Evolutionary conservation across 2,113 vertebrate genomes (phyloP), one percentile per base, ranked within the genome.

Genomic region (Cavia aperea): DNA sequence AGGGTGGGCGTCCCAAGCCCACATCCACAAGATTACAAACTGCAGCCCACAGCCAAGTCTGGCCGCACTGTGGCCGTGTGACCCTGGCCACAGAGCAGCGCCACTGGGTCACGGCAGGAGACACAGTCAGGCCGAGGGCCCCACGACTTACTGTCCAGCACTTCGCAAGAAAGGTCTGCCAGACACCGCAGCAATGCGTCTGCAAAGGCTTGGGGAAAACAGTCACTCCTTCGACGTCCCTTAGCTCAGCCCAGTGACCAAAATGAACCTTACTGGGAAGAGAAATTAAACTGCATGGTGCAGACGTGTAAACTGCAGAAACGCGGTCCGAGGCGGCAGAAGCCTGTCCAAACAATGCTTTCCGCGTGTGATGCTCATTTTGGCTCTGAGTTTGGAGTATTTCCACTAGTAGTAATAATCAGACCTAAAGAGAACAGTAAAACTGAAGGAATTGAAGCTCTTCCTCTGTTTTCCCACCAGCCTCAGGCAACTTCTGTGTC

Each of bases 51-150:
- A 39, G n/a, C 23, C 86, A 66, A 8, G 58, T 18, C n/a, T n/a
- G 63, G 62, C 70, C 39, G 11, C n/a, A 14, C 26, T 70, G 18
- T 21, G 54, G 46, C 73, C 7, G 54, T 56, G 49, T 54, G 70
- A 43, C 33, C 43, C 4, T 16, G 24, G 21, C 49, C 75, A 10
- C 26, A 9, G 58, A 82, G 51, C 4, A 72, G 63, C 21, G 13
- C n/a, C 33, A 6, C 4, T 36, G 33, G 33, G 5, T 26, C 26
- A 14, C 4, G 10, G 36, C 54, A 43, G 8, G 2, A 26, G 6
- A n/a, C 4, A 43, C 0, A 9, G 12, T 16, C 2, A 9, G 46
- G 2, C 21, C 29, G 21, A 36, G 19, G 39, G 24, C 3, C 58
- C 79, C 82, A 39, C 29, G 29, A 29, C 15, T 68, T 29, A 36